Evolutionary conservation across 2,888 invertebrate genomes (phyloP), one percentile per base, ranked within the genome.

Genomic region (Coenonympha arcania): DNA sequence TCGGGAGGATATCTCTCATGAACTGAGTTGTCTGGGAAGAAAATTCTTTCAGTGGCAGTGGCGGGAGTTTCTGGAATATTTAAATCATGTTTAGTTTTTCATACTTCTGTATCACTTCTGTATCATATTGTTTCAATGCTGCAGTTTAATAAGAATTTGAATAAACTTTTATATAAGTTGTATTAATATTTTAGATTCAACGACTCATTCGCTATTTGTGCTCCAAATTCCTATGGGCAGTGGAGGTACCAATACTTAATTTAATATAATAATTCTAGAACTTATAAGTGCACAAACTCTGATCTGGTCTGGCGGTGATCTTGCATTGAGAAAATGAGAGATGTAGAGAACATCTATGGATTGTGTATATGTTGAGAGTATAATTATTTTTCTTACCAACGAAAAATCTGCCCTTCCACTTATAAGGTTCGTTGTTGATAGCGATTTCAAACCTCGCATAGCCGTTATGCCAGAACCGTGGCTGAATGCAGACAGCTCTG

Each of bases 391-490:
- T 22, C 90, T 88, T 87, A 95, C 95, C 96, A 55, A 98, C 93
- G 70, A 95, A 96, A 78, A 92, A 96, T 82, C 91, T 92, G 61
- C 96, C 95, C 66, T 94, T 93, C 94, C 95, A 96, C 65, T 94
- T 93, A 73, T 91, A 97, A 40, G 91, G 90, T 52, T 92, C 92
- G 51, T 92, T 93, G 51, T 95, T 94, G 43, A 95, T 90, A 0
- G 95, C 93, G 15, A 98, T 91, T 69, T 94, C 93, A 55, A 98
- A 91, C 44, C 93, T 90, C 2, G 98, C 91, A 65, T 95, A 95
- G 3, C 97, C 98, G 67, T 96, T 94, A 20, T 94, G 94, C 78
- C 91, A 91, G 48, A 98, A 89, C 50, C 90, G 89, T 0, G 98
- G 98, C 68, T 96, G 95, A 1, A 96, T 89, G 68, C 98, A 98